Conservation (phyloP, 2,888 invertebrate species). For the Malacosoma neustria region DNA sequence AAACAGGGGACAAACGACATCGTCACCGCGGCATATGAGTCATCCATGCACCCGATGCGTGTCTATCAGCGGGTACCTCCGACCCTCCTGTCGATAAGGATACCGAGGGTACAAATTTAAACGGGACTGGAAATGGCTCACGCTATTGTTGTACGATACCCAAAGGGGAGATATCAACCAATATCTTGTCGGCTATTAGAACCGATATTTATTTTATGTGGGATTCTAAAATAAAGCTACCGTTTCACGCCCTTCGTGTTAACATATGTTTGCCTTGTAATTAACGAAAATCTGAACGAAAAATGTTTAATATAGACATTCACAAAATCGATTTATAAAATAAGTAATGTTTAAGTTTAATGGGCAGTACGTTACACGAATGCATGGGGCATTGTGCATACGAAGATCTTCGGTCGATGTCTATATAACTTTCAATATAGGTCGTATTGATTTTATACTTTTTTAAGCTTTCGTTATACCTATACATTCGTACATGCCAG, state of each 20-base stretch:
- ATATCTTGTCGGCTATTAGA: constrained; percentile 54
- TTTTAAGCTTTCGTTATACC: too few relatives aligned
- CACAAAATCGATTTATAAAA: too few relatives aligned
- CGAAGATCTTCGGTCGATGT: too few relatives aligned
- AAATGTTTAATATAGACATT: not conserved
- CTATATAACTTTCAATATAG: too few relatives aligned
- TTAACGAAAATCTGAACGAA: not conserved
- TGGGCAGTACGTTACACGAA: too few relatives aligned
- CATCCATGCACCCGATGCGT: constrained; percentile 27
- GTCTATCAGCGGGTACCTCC: constrained; percentile 28
- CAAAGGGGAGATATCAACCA: constrained; percentile 56
- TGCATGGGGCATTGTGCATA: too few relatives aligned
- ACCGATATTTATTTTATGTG: constrained; percentile 57
- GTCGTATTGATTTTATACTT: too few relatives aligned
- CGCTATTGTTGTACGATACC: constrained; percentile 57
- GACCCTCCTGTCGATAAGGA: constrained; percentile 49
- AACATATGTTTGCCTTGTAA: not conserved
- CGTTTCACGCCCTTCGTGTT: constrained; percentile 16
- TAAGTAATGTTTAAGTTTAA: too few relatives aligned
- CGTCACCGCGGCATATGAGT: constrained; percentile 19
- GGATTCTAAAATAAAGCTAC: constrained; percentile 49
- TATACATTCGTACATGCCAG: too few relatives aligned
- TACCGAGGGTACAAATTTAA: constrained; percentile 61
- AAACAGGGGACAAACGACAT: not conserved
- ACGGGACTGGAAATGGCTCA: constrained; percentile 67